Base-by-base conservation (phyloP, 2,888 invertebrate species). In the Exocentrus adspersus region DNA sequence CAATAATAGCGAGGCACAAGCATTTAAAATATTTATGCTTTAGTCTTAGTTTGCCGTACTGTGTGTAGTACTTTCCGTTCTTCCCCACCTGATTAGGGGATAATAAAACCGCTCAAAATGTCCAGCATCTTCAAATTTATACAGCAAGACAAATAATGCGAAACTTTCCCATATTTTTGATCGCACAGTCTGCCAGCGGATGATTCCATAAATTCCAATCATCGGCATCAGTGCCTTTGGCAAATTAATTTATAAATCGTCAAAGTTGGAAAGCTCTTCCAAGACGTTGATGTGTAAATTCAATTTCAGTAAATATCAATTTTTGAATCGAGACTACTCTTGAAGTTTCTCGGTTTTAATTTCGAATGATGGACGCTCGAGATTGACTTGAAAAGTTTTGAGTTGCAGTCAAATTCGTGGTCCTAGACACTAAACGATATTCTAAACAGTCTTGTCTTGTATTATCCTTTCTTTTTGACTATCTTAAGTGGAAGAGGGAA, bases 251-350 rank as follows among this genome's bases (percentile, higher is more conserved):
- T 21, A 37, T 53, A 12, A 41, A 16, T 51, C 32, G 30, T 32
- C 51, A 41, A 53, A 53, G 41, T 37, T 51, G 14, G 32, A 32
- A n/a, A 30, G 20, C 14, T 42, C 41, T 9, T 4, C 21, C 16
- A 64, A 65, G 56, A 53, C n/a, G n/a, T n/a, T n/a, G 59, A 62
- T 65, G 60, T 65, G 51, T 42, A 54, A 62, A 53, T 62, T 65
- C 51, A 65, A 62, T 59, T 65, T 62, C 60, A 37, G 51, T 19
- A 42, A 59, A 58, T 52, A 46, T 58, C 58, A 48, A 32, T 58
- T 50, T 61, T 60, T 65, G 58, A 65, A 65, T 65, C 61, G 48
- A 62, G 59, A 62, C 41, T 53, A 42, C 21, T 37, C 37, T 12
- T 14, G 14, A 37, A 37, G 12, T 37, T 37, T 37, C 37, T 14